Percentiles rank a stretch among this genome's conserved stretches.
These are phyloP conservation scores for Coracias cyanogaster DNA, from an alignment of 2,797 vertebrate genomes.

Conservation along the genomic window DNA sequence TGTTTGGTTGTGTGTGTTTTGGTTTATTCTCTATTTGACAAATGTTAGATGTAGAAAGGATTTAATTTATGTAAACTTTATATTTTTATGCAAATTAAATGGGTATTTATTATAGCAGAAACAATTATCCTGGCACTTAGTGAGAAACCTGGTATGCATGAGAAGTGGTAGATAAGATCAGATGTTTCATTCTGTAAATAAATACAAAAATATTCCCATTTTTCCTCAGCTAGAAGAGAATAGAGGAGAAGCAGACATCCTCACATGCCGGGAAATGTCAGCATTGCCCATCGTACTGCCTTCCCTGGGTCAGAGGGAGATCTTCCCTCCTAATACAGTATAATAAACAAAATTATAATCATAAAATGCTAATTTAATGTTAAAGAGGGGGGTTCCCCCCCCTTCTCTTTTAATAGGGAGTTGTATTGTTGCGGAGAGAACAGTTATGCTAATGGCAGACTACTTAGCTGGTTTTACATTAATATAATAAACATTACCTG, in stretches of 20 bases:
- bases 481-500: constrained; percentile 83
- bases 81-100: constrained; percentile 84
- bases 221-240: constrained; percentile 52
- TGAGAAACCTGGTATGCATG: constrained; percentile 73
- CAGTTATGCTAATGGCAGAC: constrained; percentile 81
- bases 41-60: constrained; percentile 73
- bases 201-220: constrained; percentile 62
- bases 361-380: constrained; percentile 83
- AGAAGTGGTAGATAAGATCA: constrained; percentile 73
- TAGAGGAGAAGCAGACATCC: constrained; percentile 32
- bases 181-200: constrained; percentile 73
- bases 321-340: constrained; percentile 73
- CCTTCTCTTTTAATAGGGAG: constrained; percentile 51
- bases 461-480: constrained; percentile 82
- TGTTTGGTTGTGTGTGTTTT: constrained; percentile 60
- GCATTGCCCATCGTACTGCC: constrained; percentile 28
- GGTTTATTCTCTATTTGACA: constrained; percentile 74
- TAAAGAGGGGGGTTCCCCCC: constrained; percentile 51
- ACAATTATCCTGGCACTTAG: constrained; percentile 79
- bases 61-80: constrained; percentile 85
- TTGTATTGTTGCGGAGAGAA: constrained; percentile 78
- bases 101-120: constrained; percentile 81
- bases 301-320: constrained; percentile 63
- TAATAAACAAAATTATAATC: constrained; percentile 78
- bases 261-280: constrained; percentile 69